These are phyloP conservation scores for Phacellophora camtschatica DNA, from an alignment of 30 jellyfish, hydroid and myxozoan genomes.

Conservation along the genomic window DNA sequence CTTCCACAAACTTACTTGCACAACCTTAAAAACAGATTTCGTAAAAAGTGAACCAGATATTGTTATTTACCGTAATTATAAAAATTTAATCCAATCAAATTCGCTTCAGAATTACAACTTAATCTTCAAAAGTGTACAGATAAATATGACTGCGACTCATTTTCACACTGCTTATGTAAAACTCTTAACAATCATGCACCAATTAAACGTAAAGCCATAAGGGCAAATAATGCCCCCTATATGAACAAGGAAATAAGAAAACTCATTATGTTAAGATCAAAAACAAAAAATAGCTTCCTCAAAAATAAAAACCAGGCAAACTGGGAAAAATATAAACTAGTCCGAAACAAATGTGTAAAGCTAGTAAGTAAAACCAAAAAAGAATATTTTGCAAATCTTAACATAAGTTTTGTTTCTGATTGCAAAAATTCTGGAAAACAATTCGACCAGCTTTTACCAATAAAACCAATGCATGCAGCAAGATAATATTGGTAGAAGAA, in stretches of 20 bases:
- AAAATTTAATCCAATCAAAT: not conserved
- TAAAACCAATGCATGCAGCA: not conserved
- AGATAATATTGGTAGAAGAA: constrained; percentile 6
- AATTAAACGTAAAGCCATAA: not conserved
- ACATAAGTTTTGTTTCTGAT: not conserved
- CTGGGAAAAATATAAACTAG: constrained; percentile 8
- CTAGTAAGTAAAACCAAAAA: not conserved
- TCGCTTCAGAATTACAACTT: too few species aligned
- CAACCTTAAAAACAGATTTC: constrained; percentile 34
- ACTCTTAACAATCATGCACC: constrained; percentile 38
- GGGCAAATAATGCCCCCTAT: constrained; percentile 5
- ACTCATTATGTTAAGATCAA: not conserved
- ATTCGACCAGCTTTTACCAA: constrained; percentile 4
- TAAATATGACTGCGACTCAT: too few species aligned
- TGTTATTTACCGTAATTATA: constrained; percentile 6
- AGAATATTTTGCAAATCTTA: not conserved
- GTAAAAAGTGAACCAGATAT: not conserved
- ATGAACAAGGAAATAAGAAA: not conserved
- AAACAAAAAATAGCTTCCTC: constrained; percentile 14
- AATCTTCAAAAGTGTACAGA: too few species aligned
- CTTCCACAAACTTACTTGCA: constrained; percentile 51
- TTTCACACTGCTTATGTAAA: constrained; percentile 8
- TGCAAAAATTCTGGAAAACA: constrained; percentile 1
- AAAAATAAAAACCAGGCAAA: not conserved
- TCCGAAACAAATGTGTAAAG: constrained; percentile 10